Evolutionary conservation across 1,140 invertebrate species (phyloP), one percentile per base, ranked within the genome.

Genomic region (Euwallacea fornicatus): DNA sequence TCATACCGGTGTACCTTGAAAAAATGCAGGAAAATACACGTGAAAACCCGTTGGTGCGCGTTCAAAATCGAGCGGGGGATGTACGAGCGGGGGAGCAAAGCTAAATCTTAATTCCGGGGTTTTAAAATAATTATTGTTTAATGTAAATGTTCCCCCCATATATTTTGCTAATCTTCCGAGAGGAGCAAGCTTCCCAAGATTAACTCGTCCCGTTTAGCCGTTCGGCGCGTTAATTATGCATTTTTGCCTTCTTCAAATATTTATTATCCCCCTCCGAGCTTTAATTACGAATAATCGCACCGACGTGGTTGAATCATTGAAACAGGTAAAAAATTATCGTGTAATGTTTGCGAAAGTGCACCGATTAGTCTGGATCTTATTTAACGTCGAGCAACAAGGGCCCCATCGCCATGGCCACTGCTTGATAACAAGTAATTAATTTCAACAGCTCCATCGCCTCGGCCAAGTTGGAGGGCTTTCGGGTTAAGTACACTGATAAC

Each of bases 221-320:
- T 33, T 33, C 21, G 21, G 21, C 21, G 41, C 47, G 47, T 65
- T 65, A 65, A 65, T 65, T 65, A 65, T 65, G 44, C 33, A 50
- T 16, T 44, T 65, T 42, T 15, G 50, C 7, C 10, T 11, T n/a
- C 11, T 42, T 42, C 10, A n/a, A 61, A n/a, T 61, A 61, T 58
- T 33, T 58, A 58, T 33, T 33, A 33, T 33, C 21, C 21, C 4
- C 21, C 1, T 33, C 21, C 21, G 21, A 33, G 21, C 21, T 33
- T 33, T 33, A 33, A 33, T 33, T 33, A 33, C 21, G 4, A 33
- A 33, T 1, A 33, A 33, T 33, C 21, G 4, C 21, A 33, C 21
- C 4, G 21, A 33, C 21, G 21, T 33, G 21, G 21, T 33, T 33
- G 21, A 33, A 33, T 33, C 21, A 2, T 33, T 33, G 21, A 33